A percentile compares a stretch with the other conserved stretches of the same genome.
Evolutionary conservation across 2,888 invertebrate genomes (phyloP).

Genomic region (Vanessa cardui): DNA sequence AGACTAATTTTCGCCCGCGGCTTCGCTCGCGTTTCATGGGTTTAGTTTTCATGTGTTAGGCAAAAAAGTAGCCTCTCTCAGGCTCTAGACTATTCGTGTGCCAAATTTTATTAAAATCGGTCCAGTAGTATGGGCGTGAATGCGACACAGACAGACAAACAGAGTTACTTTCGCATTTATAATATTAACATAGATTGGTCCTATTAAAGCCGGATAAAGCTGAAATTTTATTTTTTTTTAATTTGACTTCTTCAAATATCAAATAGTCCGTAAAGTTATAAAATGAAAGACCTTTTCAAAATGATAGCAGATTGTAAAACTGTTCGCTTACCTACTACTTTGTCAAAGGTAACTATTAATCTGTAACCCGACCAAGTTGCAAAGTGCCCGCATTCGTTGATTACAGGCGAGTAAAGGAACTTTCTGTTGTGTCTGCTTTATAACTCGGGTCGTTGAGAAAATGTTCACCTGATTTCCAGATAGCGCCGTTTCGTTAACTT

Average conservation of each 20-base stretch:
- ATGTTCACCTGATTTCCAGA: slow-evolving; percentile 22
- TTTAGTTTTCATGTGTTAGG: too few relatives aligned
- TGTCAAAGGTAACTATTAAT: slow-evolving; percentile 31
- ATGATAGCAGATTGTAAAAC: slow-evolving; percentile 15
- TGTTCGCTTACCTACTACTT: slow-evolving; percentile 28
- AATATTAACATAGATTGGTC: too few relatives aligned
- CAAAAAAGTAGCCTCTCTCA: too few relatives aligned
- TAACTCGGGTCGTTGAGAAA: slow-evolving; percentile 18
- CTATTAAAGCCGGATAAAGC: too few relatives aligned
- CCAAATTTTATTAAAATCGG: too few relatives aligned
- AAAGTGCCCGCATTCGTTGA: slow-evolving; percentile 27
- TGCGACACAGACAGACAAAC: too few relatives aligned
- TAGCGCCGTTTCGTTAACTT: slow-evolving; percentile 7
- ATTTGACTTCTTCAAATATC: not conserved
- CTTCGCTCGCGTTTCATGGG: too few relatives aligned
- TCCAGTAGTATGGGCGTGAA: too few relatives aligned
- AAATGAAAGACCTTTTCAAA: slow-evolving; percentile 9
- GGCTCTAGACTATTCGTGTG: too few relatives aligned
- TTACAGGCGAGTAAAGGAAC: slow-evolving; percentile 22
- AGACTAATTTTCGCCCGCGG: too few relatives aligned
- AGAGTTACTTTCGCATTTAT: too few relatives aligned
- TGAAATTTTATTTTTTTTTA: not conserved
- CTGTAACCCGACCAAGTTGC: slow-evolving; percentile 25
- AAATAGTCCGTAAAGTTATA: not conserved
- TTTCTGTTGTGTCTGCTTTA: slow-evolving; percentile 21